Evolutionary conservation across 2,888 invertebrate genomes (phyloP).

Genomic region (Spodoptera picta): DNA sequence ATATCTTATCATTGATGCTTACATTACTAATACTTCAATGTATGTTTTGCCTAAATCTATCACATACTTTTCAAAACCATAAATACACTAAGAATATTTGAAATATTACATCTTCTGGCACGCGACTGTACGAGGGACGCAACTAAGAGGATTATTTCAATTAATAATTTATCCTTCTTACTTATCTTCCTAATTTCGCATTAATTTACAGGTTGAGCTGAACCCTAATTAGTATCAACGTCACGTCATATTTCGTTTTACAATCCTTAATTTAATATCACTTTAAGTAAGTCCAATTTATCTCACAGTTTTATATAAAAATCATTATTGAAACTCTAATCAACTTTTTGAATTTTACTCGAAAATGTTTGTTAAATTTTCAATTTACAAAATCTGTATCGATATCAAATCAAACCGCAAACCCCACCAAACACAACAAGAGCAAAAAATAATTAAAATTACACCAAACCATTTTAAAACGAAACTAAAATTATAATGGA

Average conservation of each 20-base stretch:
- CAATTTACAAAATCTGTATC: too few relatives aligned
- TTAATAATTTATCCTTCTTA: conserved; percentile 34
- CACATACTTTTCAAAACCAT: too few relatives aligned
- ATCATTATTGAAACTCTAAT: too few relatives aligned
- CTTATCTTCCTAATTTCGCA: conserved; percentile 19
- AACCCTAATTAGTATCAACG: conserved; percentile 24
- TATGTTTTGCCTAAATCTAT: too few relatives aligned
- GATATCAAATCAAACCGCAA: neutral
- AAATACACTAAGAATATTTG: too few relatives aligned
- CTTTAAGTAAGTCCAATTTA: neutral
- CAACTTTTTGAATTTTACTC: too few relatives aligned
- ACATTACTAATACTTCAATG: too few relatives aligned
- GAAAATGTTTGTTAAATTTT: too few relatives aligned
- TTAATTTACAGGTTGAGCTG: conserved; percentile 18
- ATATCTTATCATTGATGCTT: too few relatives aligned
- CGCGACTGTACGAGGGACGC: conserved; percentile 3
- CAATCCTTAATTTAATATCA: neutral
- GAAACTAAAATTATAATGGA: conserved; percentile 26
- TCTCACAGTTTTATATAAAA: too few relatives aligned
- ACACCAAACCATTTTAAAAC: neutral
- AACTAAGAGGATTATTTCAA: conserved; percentile 35
- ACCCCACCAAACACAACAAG: neutral
- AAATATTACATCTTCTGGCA: too few relatives aligned
- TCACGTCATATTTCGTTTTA: conserved; percentile 1
- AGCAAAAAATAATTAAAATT: conserved; percentile 7